Percentiles rank a stretch among this genome's conserved stretches.
Evolutionary conservation across 2,888 invertebrate genomes (phyloP).

Genomic region (Ectemnius continuus): DNA sequence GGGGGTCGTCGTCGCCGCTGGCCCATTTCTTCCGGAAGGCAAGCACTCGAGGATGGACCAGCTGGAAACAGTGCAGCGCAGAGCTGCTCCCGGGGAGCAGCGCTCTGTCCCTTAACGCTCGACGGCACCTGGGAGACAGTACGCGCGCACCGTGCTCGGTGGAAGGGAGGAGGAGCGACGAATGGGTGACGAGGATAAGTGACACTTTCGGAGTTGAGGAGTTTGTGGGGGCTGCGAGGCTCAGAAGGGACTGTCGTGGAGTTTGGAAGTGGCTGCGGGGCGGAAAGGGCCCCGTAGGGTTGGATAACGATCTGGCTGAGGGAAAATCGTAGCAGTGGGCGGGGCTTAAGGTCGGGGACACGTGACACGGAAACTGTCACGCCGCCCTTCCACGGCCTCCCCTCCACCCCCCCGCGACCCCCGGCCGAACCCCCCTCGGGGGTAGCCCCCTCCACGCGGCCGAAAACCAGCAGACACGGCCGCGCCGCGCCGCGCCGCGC

Average conservation of each 20-base stretch:
- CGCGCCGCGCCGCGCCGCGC: constrained; percentile 43
- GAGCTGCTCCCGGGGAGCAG: too few relatives aligned
- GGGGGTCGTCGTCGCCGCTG: too few relatives aligned
- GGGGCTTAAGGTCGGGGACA: constrained; percentile 76
- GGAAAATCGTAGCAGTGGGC: constrained; percentile 71
- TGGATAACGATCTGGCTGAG: constrained; percentile 56
- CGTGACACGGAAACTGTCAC: constrained; percentile 78
- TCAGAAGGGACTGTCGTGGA: background rate
- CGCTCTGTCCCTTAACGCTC: too few relatives aligned
- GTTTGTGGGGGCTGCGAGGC: background rate
- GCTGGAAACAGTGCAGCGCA: too few relatives aligned
- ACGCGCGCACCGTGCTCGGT: constrained; percentile 8
- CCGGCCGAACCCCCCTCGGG: constrained; percentile 28
- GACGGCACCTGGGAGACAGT: constrained; percentile 7
- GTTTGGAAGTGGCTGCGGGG: constrained; percentile 11
- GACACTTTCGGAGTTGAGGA: constrained; percentile 8
- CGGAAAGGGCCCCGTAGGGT: constrained; percentile 44
- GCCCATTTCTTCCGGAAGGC: too few relatives aligned
- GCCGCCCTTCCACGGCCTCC: constrained; percentile 73
- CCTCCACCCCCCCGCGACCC: too few relatives aligned
- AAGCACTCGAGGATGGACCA: too few relatives aligned
- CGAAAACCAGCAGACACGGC: constrained; percentile 50
- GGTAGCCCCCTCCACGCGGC: constrained; percentile 59
- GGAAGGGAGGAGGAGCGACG: constrained; percentile 9
- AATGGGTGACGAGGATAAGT: constrained; percentile 3